These are phyloP conservation scores for Pygoscelis adeliae DNA, from an alignment of 2,113 vertebrate genomes.

Conservation along the genomic window DNA sequence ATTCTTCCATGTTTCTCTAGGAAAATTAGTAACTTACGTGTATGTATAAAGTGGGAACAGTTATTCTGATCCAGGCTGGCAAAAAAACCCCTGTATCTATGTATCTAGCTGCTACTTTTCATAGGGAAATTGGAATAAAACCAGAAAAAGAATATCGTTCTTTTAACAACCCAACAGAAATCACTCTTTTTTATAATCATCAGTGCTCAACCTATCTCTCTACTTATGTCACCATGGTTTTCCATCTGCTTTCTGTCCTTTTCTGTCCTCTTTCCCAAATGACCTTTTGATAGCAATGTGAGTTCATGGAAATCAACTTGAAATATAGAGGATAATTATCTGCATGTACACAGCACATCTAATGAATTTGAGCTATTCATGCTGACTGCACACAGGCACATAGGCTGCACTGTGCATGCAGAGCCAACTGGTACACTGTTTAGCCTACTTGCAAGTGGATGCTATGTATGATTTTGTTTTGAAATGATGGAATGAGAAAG, in stretches of 20 bases:
- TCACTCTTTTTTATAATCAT: background rate
- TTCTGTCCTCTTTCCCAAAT: background rate
- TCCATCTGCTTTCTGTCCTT: background rate
- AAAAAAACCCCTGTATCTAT: background rate
- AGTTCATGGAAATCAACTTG: background rate
- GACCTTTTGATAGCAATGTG: rapidly evolving
- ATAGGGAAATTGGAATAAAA: background rate
- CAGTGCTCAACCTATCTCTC: background rate
- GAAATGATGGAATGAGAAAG: background rate
- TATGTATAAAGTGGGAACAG: background rate
- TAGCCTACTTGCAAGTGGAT: background rate
- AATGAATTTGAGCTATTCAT: background rate
- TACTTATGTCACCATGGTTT: background rate
- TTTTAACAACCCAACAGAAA: background rate
- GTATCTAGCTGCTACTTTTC: background rate
- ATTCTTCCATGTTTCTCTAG: background rate
- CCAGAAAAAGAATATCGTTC: background rate
- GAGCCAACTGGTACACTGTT: background rate
- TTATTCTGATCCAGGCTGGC: background rate
- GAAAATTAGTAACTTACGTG: background rate
- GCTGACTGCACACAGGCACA: background rate
- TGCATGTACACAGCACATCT: background rate
- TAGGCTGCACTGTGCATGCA: background rate
- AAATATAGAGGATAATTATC: background rate
- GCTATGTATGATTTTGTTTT: background rate